Conservation (phyloP, 2,797 vertebrate species). For the Perodicticus potto region DNA sequence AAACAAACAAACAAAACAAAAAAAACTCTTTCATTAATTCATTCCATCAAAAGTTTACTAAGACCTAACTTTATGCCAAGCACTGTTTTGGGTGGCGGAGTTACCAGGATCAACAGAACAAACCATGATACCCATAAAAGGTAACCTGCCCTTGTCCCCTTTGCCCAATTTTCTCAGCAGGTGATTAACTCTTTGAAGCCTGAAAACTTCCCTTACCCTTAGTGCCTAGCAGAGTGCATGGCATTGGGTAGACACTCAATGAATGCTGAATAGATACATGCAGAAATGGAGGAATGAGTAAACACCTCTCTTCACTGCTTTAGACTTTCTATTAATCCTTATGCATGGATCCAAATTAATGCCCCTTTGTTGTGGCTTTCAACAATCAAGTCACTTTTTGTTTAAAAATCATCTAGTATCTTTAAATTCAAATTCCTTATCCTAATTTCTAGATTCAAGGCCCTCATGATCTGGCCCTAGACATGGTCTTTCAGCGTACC, state of each 20-base stretch:
- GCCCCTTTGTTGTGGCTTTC: neutral
- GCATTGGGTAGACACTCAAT: neutral
- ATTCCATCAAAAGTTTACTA: neutral
- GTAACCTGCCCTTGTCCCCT: neutral
- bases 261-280: neutral
- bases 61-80: neutral
- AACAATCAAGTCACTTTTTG: neutral
- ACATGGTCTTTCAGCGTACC: neutral
- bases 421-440: constrained; percentile 1
- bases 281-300: neutral
- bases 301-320: neutral
- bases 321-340: neutral
- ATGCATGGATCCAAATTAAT: neutral
- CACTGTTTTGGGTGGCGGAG: neutral
- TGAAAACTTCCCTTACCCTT: neutral
- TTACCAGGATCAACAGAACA: neutral
- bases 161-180: constrained; percentile 10
- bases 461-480: neutral
- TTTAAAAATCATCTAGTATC: neutral
- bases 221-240: neutral
- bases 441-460: neutral
- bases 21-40: neutral
- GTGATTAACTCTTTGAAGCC: neutral
- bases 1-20: too few relatives aligned
- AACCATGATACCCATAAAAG: neutral